Evolutionary conservation across 2,113 vertebrate species (phyloP).

Genomic region (Amblyopsis rosae): DNA sequence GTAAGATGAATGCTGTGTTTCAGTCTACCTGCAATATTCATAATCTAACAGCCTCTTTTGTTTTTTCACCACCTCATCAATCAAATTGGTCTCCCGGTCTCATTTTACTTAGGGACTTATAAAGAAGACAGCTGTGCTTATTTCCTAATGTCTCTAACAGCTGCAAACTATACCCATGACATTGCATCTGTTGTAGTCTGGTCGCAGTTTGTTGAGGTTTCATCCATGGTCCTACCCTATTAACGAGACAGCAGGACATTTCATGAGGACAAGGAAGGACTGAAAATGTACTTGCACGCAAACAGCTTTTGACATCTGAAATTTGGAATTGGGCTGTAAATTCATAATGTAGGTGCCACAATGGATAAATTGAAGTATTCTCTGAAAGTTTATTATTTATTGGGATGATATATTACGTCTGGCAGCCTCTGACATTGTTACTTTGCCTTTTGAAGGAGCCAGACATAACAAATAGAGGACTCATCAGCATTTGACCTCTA

Average conservation of each 20-base stretch:
- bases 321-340: slow-evolving; percentile 43
- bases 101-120: slow-evolving; percentile 36
- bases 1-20: too few species aligned
- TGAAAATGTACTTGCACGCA: slow-evolving; percentile 28
- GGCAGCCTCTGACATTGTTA: slow-evolving; percentile 38
- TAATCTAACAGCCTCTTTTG: slow-evolving; percentile 32
- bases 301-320: slow-evolving; percentile 41
- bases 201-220: slow-evolving; percentile 17
- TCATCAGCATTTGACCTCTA: slow-evolving; percentile 76
- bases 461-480: slow-evolving; percentile 60
- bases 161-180: slow-evolving; percentile 65
- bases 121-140: slow-evolving; percentile 59
- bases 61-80: slow-evolving; percentile 51
- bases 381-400: slow-evolving; percentile 57
- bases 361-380: slow-evolving; percentile 34
- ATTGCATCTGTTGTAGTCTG: slow-evolving; percentile 55
- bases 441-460: slow-evolving; percentile 60
- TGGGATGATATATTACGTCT: slow-evolving; percentile 69
- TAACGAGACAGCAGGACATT: slow-evolving; percentile 58
- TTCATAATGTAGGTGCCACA: slow-evolving; percentile 32
- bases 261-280: slow-evolving; percentile 21
- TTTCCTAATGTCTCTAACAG: slow-evolving; percentile 55
- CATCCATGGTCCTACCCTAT: slow-evolving; percentile 52
- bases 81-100: slow-evolving; percentile 42
- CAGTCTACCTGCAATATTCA: slow-evolving; percentile 37